phyloP scores from a whole-genome alignment of 2,797 vertebrate genomes.

The Pangasius djambal region DNA sequence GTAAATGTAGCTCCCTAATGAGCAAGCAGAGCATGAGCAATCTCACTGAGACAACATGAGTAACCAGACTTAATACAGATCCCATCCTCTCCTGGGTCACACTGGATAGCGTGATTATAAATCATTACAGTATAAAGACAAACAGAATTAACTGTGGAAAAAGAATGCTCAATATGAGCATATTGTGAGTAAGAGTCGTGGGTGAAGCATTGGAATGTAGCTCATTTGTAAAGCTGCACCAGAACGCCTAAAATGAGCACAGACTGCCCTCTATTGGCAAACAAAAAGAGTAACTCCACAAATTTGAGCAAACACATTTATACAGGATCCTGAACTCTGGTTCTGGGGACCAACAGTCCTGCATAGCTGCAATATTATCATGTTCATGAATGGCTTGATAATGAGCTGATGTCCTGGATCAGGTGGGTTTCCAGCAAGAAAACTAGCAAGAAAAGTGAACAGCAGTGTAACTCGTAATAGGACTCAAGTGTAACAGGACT shows the following conservation, averaged over 20 bases:
- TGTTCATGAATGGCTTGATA: neutral
- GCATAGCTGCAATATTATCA: neutral
- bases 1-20: neutral
- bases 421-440: neutral
- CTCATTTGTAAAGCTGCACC: neutral
- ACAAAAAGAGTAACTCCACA: neutral
- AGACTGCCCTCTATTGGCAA: constrained; percentile 52
- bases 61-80: neutral
- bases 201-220: neutral
- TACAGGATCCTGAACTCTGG: neutral
- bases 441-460: neutral
- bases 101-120: neutral
- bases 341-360: neutral
- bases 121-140: neutral
- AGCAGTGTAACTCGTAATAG: neutral
- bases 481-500: neutral
- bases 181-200: neutral
- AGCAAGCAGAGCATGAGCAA: neutral
- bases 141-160: neutral
- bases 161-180: neutral
- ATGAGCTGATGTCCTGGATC: neutral
- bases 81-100: neutral
- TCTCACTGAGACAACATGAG: neutral
- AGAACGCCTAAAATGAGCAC: constrained; percentile 7
- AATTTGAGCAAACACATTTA: neutral